These are phyloP conservation scores for Heliconius congener DNA, from an alignment of 1,140 invertebrate species.

Conservation along the genomic window DNA sequence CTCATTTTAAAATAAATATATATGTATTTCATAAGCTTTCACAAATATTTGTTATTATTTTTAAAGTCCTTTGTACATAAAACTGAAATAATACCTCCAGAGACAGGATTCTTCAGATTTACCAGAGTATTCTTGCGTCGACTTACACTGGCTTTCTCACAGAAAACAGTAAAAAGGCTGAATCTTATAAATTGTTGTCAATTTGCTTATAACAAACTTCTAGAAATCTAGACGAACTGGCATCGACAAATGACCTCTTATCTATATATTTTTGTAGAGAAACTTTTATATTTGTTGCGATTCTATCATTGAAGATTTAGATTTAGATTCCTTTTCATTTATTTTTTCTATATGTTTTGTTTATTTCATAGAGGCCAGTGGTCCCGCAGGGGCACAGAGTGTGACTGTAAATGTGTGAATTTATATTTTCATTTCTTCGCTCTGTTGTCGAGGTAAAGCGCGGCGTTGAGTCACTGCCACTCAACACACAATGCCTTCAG, in stretches of 20 bases:
- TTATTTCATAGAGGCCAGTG: no score
- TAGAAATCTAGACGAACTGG: constrained; percentile 16
- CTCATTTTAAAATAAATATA: no score
- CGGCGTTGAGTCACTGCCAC: no score
- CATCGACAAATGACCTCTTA: constrained; percentile 26
- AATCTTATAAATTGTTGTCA: constrained; percentile 30
- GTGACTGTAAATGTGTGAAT: no score
- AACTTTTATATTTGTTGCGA: constrained; percentile 34
- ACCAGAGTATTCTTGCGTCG: neutral
- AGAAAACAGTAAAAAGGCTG: constrained; percentile 16
- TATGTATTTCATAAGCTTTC: neutral
- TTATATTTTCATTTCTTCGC: no score
- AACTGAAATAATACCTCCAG: neutral
- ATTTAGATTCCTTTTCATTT: no score
- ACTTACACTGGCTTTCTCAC: neutral
- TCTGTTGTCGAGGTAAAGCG: no score
- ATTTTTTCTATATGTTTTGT: no score
- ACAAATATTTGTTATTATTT: neutral
- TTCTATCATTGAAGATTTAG: constrained; percentile 16
- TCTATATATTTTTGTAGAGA: constrained; percentile 28
- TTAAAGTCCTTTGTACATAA: neutral
- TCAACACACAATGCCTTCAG: no score
- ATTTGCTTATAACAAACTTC: constrained; percentile 25
- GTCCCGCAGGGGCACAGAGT: no score
- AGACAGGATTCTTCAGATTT: neutral